Conservation (phyloP, 2,888 invertebrate genomes). For the Heteromyza rotundicornis region DNA sequence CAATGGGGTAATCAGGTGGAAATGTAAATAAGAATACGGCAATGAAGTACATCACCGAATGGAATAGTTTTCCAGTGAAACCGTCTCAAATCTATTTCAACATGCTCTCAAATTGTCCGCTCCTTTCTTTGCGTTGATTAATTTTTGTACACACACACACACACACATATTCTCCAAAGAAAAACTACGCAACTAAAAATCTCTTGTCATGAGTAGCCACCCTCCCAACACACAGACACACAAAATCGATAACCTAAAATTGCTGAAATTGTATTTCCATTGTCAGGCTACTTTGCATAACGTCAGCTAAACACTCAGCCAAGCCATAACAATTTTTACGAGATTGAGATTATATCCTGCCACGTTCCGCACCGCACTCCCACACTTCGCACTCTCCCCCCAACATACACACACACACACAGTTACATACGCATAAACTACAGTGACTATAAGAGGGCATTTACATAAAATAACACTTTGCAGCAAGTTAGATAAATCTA, state of each 20-base stretch:
- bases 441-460: conserved; percentile 11
- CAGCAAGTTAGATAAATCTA: conserved; percentile 23
- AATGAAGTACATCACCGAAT: too few relatives aligned
- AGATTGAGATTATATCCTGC: conserved; percentile 13
- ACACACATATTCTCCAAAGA: neutral
- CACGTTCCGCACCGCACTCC: conserved; percentile 3
- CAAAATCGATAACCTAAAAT: conserved; percentile 19
- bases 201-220: neutral
- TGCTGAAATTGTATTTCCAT: conserved; percentile 21
- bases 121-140: too few relatives aligned
- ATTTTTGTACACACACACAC: too few relatives aligned
- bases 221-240: neutral
- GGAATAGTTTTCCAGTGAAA: too few relatives aligned
- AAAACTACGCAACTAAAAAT: neutral
- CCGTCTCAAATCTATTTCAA: too few relatives aligned
- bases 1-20: too few relatives aligned
- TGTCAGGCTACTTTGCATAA: conserved; percentile 18
- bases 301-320: conserved; percentile 6
- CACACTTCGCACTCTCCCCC: neutral
- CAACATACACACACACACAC: neutral
- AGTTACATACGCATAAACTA: neutral
- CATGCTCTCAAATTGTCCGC: too few relatives aligned
- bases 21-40: too few relatives aligned
- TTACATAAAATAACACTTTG: conserved; percentile 25
- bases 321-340: conserved; percentile 15